Base-by-base conservation (phyloP, 2,113 vertebrate species). In the Excalfactoria chinensis region DNA sequence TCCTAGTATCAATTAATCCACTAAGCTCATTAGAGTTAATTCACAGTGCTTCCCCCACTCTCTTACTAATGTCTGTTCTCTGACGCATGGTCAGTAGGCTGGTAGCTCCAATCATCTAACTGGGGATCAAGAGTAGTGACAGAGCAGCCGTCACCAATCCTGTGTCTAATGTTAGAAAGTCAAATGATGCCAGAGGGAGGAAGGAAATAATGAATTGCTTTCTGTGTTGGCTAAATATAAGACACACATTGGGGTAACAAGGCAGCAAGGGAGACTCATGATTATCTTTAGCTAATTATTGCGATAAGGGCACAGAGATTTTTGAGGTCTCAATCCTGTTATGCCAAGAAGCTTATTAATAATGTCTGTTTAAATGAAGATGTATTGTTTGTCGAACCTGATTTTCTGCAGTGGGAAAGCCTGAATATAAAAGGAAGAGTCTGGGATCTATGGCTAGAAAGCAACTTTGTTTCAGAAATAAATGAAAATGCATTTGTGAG, bases 271-370 rank as follows among this genome's bases (percentile, higher is more conserved):
- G 59, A 93, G 18, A 83, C 35, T 72, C 17, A 23, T 59, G 18
- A 87, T 76, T 73, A 92, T 56, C 17, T 44, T 75, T 26, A 90
- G 30, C 44, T 89, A 87, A 87, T 91, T 95, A 83, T 46, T 85
- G 75, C 55, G 78, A 85, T 80, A 91, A 76, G 34, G 75, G 53
- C 18, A 51, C 3, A 2, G 41, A 51, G 46, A 71, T 21, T 73
- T 59, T 82, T 66, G 49, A 91, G 63, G 49, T 79, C 87, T 95
- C 89, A 91, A 67, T 85, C 71, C 67, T 76, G 7, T 73, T 87
- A 49, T 43, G n/a, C 8, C 56, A 80, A 19, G 49, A 89, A 59
- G 53, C 46, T 80, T 35, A 51, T 18, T 46, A 70, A 75, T 35
- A 82, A 70, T 13, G 4, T 18, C 43, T 73, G 37, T 23, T 77